These are phyloP conservation scores for Phrynocephalus vlangalii DNA, from an alignment of 2,797 vertebrate genomes.

Conservation along the genomic window DNA sequence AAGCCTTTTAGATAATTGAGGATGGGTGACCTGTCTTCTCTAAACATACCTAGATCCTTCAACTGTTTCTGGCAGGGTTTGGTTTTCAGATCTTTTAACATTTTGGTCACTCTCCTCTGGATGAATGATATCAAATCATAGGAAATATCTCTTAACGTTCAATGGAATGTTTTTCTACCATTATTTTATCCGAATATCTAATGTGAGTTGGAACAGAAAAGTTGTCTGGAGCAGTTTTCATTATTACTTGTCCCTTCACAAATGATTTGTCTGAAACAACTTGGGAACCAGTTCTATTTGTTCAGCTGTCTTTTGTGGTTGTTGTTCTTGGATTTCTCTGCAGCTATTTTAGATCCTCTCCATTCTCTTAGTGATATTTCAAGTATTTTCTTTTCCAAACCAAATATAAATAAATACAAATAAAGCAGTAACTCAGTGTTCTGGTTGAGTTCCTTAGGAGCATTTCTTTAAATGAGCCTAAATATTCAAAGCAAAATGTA, in stretches of 20 bases:
- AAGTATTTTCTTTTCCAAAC: constrained; percentile 54
- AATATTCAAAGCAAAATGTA: background rate
- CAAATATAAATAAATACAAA: constrained; percentile 27
- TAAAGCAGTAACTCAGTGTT: constrained; percentile 56
- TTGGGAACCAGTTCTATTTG: background rate
- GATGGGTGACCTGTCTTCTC: too few species aligned
- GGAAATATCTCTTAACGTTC: constrained; percentile 9
- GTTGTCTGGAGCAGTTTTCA: background rate
- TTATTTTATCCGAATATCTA: constrained; percentile 40
- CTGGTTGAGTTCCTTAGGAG: constrained; percentile 20
- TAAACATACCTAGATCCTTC: too few species aligned
- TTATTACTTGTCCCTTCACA: background rate
- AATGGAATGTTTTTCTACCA: constrained; percentile 19
- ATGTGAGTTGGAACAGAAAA: background rate
- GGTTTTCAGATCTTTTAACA: background rate
- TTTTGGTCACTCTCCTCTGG: background rate
- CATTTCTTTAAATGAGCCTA: too few species aligned
- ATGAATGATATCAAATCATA: constrained; percentile 44
- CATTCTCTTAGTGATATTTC: constrained; percentile 43
- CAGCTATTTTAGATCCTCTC: background rate
- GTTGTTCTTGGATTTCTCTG: background rate
- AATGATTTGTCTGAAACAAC: background rate
- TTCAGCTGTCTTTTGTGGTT: background rate
- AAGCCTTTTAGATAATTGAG: too few species aligned
- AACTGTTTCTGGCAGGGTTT: background rate